Evolutionary conservation across 2,797 vertebrate species (phyloP).

Genomic region (Urophycis tenuis): DNA sequence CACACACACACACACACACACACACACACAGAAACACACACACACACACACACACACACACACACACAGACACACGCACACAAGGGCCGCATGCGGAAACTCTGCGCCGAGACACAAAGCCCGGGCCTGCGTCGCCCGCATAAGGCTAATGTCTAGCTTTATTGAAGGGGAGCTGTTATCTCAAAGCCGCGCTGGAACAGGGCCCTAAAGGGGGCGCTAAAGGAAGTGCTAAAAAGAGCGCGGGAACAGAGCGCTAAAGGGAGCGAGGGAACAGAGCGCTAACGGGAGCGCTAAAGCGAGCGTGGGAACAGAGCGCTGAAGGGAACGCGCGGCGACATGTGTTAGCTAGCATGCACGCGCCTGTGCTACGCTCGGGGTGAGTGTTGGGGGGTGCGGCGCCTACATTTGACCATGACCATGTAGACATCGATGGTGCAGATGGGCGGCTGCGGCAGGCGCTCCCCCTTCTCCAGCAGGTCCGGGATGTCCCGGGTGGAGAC

Average conservation of each 20-base stretch:
- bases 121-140: no score
- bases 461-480: constrained; percentile 95
- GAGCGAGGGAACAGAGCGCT: no score
- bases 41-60: background rate
- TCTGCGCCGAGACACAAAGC: background rate
- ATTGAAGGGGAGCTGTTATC: no score
- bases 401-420: constrained; percentile 99
- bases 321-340: background rate
- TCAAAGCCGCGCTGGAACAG: no score
- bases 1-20: background rate
- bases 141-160: no score
- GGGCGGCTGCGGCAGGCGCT: constrained; percentile 91
- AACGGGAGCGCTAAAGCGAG: no score
- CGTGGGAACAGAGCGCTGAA: no score
- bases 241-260: no score
- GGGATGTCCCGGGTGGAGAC: constrained; percentile 96
- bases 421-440: constrained; percentile 98
- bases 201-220: no score
- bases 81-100: background rate
- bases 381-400: constrained; percentile 37
- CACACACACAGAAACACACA: background rate
- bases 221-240: no score
- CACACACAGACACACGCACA: background rate
- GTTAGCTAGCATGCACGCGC: background rate
- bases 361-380: background rate